Percentiles rank a stretch among this genome's conserved stretches.
These are phyloP conservation scores for Brachionus asplanchnoidis DNA, from an alignment of 1,140 invertebrate genomes.

Conservation along the genomic window DNA sequence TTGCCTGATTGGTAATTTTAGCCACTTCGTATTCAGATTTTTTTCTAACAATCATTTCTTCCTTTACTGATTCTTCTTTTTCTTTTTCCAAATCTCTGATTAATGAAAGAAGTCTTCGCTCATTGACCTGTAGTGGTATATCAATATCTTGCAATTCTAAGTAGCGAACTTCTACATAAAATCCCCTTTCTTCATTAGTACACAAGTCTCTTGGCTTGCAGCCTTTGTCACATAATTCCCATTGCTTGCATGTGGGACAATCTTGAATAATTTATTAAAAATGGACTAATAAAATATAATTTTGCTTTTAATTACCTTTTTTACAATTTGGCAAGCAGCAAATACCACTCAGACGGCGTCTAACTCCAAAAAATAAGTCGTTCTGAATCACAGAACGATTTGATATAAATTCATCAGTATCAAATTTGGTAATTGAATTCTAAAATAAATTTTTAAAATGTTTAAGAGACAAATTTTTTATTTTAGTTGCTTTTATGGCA, in stretches of 20 bases:
- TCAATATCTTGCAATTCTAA: constrained; percentile 48
- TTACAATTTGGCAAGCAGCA: constrained; percentile 36
- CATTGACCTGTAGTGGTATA: constrained; percentile 47
- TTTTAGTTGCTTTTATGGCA: constrained; percentile 47
- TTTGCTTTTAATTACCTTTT: background rate
- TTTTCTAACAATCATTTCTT: constrained; percentile 48
- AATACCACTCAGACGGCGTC: constrained; percentile 42
- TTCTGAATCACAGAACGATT: constrained; percentile 45
- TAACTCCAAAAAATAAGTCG: constrained; percentile 45
- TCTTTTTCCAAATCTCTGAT: constrained; percentile 47
- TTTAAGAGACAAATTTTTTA: background rate
- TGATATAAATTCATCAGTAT: constrained; percentile 46
- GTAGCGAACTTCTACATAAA: constrained; percentile 50
- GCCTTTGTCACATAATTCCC: constrained; percentile 44
- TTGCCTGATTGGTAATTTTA: constrained; percentile 47
- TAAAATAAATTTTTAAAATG: constrained; percentile 29
- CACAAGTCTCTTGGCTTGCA: constrained; percentile 46
- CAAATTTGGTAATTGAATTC: constrained; percentile 46
- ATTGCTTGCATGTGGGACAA: constrained; percentile 13
- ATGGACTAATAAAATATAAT: too few relatives aligned
- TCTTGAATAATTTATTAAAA: background rate
- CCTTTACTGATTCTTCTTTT: constrained; percentile 47
- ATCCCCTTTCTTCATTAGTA: constrained; percentile 46
- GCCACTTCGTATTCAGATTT: constrained; percentile 46
- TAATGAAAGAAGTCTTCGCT: constrained; percentile 47